Base-by-base conservation (phyloP, 2,888 invertebrate species). In the Dynastes hyllus region DNA sequence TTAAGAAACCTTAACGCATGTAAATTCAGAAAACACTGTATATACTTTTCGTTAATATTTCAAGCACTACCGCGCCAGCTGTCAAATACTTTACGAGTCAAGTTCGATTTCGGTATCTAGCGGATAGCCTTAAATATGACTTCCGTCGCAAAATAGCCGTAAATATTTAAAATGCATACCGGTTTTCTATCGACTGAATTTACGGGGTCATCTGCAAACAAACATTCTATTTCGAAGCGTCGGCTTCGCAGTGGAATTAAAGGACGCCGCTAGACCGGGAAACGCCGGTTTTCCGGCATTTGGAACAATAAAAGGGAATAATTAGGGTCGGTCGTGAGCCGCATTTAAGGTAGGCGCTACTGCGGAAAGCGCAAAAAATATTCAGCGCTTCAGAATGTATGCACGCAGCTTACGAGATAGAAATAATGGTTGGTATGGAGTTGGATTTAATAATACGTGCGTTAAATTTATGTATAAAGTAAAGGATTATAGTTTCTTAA, bases 281-380 rank as follows among this genome's bases (percentile, higher is more conserved):
- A 37, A 5, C 71, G 11, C 6, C 71, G 29, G 53, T 16, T 53
- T 53, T 29, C 71, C 71, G 53, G 53, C 40, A 71, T 71, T 58
- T 53, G 27, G 58, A 71, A 71, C 71, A 71, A 71, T 71, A 71
- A 71, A 71, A 37, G 37, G 16, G 58, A 71, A 71, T 22, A 71
- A 71, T 58, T 66, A 40, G 66, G 66, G 66, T 66, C 66, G 66
- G 32, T 37, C 66, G 66, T 66, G 66, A 37, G 66, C 40, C 32
- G 66, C 66, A 66, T 66, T 66, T 40, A 66, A 66, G 66, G 66
- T 66, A 66, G 66, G 40, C 40, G 66, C n/a, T 53, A 2, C 53
- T 9, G 40, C 32, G 32, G 32, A 65, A 32, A 65, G 32, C 32
- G 37, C 29, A 32, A 66, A 40, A 66, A 66, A 37, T 40, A 66